A percentile compares a stretch with the other conserved stretches of the same genome.
phyloP scores from a whole-genome alignment of 2,888 invertebrate genomes.

The Dermolepida albohirtum region DNA sequence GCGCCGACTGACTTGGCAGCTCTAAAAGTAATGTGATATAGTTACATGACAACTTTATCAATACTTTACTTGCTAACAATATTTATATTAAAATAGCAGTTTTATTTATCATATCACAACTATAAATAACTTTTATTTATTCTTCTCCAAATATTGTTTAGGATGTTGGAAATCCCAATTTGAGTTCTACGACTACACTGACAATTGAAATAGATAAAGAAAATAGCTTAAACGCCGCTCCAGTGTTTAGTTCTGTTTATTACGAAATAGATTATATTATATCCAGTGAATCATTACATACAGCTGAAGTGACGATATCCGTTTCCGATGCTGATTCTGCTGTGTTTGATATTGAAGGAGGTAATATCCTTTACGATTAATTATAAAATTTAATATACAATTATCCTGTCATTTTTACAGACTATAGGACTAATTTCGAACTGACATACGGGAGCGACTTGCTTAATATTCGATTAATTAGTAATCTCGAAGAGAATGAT shows the following conservation, averaged over 20 bases:
- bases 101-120: no score
- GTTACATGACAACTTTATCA: no score
- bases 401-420: conserved; percentile 20
- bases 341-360: no score
- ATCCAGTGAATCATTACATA: background rate
- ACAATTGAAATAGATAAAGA: conserved; percentile 62
- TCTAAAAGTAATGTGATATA: no score
- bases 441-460: background rate
- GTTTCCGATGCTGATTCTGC: no score
- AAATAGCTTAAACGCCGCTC: conserved; percentile 65
- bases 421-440: conserved; percentile 28
- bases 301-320: no score
- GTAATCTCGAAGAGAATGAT: conserved; percentile 57
- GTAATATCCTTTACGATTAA: no score
- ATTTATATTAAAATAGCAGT: no score
- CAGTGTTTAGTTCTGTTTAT: conserved; percentile 64
- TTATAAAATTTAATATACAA: no score
- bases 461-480: conserved; percentile 33
- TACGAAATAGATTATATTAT: conserved; percentile 65
- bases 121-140: no score
- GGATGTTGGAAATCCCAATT: conserved; percentile 49
- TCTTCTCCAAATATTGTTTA: conserved; percentile 38
- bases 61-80: no score
- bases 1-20: no score
- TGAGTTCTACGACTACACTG: conserved; percentile 49